Evolutionary conservation across 2,797 vertebrate species (phyloP).

Genomic region (Numenius phaeopus): DNA sequence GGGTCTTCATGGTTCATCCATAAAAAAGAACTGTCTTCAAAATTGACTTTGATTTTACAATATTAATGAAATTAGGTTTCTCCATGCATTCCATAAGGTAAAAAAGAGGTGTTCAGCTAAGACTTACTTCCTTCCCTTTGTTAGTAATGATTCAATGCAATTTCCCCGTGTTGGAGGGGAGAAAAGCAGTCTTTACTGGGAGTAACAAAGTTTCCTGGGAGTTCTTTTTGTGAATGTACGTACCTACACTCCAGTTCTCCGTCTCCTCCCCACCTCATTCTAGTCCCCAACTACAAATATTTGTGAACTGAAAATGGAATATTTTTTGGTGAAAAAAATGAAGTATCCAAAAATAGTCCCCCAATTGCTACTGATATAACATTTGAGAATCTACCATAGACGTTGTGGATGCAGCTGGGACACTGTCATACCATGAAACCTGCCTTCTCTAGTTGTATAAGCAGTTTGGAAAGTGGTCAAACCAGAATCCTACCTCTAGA

Average conservation of each 20-base stretch:
- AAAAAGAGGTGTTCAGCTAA: not conserved
- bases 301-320: not conserved
- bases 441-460: not conserved
- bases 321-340: not conserved
- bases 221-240: not conserved
- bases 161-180: not conserved
- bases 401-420: not conserved
- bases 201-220: not conserved
- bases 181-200: not conserved
- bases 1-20: fast-evolving
- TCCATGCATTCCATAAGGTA: not conserved
- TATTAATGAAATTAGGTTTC: not conserved
- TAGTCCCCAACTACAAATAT: not conserved
- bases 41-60: not conserved
- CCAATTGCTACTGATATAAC: not conserved
- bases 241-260: not conserved
- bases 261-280: not conserved
- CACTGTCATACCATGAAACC: not conserved
- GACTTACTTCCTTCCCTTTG: not conserved
- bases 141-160: not conserved
- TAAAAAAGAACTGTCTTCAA: not conserved
- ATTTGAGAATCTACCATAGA: not conserved
- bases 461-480: not conserved
- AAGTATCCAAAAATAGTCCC: not conserved
- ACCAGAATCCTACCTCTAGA: not conserved